Evolutionary conservation across 2,797 vertebrate genomes (phyloP).

Genomic region (Furcifer pardalis): DNA sequence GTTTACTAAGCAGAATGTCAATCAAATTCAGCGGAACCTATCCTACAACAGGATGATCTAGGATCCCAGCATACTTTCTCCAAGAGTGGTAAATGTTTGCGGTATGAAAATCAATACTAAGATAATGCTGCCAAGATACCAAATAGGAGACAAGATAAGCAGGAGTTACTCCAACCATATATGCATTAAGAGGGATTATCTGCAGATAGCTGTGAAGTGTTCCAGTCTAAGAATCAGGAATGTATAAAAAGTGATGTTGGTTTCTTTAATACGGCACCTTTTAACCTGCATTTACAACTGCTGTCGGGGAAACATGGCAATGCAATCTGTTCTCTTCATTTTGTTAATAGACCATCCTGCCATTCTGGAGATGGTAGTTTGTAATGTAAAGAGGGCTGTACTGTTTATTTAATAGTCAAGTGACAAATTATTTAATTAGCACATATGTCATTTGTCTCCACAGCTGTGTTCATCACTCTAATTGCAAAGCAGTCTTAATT

Average conservation of each 20-base stretch:
- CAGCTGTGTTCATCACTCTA: slow-evolving; percentile 79
- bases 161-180: slow-evolving; percentile 53
- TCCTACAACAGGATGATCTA: background rate
- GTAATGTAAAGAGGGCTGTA: slow-evolving; percentile 72
- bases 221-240: slow-evolving; percentile 22
- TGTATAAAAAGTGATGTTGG: slow-evolving; percentile 37
- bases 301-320: slow-evolving; percentile 44
- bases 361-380: slow-evolving; percentile 63
- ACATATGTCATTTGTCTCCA: slow-evolving; percentile 78
- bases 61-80: background rate
- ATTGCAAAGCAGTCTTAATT: slow-evolving; percentile 79
- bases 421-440: slow-evolving; percentile 86
- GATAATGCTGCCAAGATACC: slow-evolving; percentile 44
- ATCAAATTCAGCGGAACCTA: background rate
- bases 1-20: background rate
- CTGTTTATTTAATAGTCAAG: slow-evolving; percentile 81
- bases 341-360: slow-evolving; percentile 69
- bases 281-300: slow-evolving; percentile 13
- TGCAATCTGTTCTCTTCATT: slow-evolving; percentile 58
- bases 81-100: background rate
- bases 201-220: slow-evolving; percentile 24
- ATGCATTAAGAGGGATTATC: slow-evolving; percentile 56
- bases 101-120: slow-evolving; percentile 44
- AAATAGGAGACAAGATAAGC: slow-evolving; percentile 46
- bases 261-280: slow-evolving; percentile 48